Evolutionary conservation across 2,888 invertebrate genomes (phyloP).

Genomic region (Agrochola litura): DNA sequence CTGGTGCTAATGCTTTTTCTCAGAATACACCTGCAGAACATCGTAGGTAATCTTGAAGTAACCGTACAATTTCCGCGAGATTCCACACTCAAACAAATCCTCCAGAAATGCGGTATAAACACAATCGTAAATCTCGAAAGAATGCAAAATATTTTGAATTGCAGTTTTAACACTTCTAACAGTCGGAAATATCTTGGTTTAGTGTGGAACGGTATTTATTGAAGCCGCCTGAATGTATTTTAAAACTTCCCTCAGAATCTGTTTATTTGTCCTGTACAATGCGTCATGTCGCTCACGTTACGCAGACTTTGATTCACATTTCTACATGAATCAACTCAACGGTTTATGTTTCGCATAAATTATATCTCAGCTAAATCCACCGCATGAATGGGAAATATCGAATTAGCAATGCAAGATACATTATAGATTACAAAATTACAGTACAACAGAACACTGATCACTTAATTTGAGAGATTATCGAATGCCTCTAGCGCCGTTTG

Average conservation of each 20-base stretch:
- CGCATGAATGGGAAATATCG: constrained; percentile 25
- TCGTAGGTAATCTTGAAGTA: constrained; percentile 49
- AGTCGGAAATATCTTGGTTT: constrained; percentile 66
- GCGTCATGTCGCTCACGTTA: constrained; percentile 43
- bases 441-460: constrained; percentile 48
- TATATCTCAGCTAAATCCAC: constrained; percentile 23
- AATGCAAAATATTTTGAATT: constrained; percentile 71
- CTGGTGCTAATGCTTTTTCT: constrained; percentile 26
- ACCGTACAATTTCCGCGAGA: constrained; percentile 58
- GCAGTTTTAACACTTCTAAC: constrained; percentile 57
- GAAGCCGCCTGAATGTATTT: constrained; percentile 54
- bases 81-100: constrained; percentile 62
- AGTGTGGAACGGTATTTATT: constrained; percentile 55
- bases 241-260: constrained; percentile 43
- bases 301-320: constrained; percentile 29
- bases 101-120: constrained; percentile 64
- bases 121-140: constrained; percentile 70
- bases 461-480: constrained; percentile 61
- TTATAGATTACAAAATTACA: constrained; percentile 56
- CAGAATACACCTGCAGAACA: constrained; percentile 52
- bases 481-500: constrained; percentile 46
- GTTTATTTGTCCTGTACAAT: constrained; percentile 54
- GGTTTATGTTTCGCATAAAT: constrained; percentile 26
- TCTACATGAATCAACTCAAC: constrained; percentile 40
- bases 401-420: constrained; percentile 52